Base-by-base conservation (phyloP, 2,797 vertebrate species). In the Heterohyrax brucei region DNA sequence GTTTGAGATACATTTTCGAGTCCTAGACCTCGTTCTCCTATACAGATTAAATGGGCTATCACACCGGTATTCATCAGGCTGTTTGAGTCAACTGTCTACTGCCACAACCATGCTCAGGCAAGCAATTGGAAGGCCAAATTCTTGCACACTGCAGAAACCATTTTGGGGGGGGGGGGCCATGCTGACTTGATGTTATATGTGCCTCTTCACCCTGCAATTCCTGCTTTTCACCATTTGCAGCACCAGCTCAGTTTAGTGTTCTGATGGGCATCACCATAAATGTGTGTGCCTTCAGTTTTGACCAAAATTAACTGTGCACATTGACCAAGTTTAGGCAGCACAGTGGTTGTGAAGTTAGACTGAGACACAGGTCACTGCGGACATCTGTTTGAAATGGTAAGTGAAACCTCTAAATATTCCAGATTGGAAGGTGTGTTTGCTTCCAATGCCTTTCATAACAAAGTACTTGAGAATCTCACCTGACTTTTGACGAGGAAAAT, bases 231-330 rank as follows among this genome's bases (percentile, higher is more conserved):
- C 30, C 21, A 56, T 56, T 66, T 24, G 61, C 46, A 50, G 48
- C 48, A 39, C n/a, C 50, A 16, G 2, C 68, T 78, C 39, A 48
- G 44, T 48, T 61, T 77, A 59, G 30, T 59, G n/a, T 39, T 59
- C 64, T 21, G 28, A 46, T 46, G 66, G 26, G 77, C 28, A 22
- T 7, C 68, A 68, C 85, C 56, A 28, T 78, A 70, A 78, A 79
- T 87, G 72, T 10, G 21, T 7, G 1, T 8, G 77, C 68, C 59
- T 64, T 7, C 78, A 22, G 0, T 53, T 50, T 19, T 75, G 68
- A 73, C 73, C 66, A 77, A 93, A 85, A 89, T 86, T 70, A 44
- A 66, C 50, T 90, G 33, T 96, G 87, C 86, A 81, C 14, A 2
- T 33, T 85, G 79, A 48, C 72, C 80, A 62, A 70, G 4, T 75